Conservation (phyloP, 2,113 vertebrate genomes). For the Campylorhamphus procurvoides region DNA sequence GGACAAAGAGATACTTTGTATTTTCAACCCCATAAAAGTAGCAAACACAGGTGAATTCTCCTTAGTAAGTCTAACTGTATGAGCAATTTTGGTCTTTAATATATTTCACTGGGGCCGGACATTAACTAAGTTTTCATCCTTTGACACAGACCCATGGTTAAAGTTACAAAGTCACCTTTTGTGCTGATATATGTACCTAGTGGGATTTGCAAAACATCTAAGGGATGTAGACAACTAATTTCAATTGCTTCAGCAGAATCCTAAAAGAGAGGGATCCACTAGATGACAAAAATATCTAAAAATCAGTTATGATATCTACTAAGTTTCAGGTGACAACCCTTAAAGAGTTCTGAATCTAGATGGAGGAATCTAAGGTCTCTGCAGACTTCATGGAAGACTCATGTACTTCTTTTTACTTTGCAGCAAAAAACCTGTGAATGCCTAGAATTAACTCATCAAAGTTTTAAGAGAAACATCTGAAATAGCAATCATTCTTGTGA, state of each 20-base stretch:
- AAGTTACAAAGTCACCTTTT: neutral
- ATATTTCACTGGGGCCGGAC: neutral
- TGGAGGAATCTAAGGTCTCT: neutral
- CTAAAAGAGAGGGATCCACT: neutral
- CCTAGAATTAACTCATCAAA: neutral
- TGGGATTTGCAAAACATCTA: neutral
- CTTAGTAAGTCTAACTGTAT: neutral
- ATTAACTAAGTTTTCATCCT: neutral
- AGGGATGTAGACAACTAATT: neutral
- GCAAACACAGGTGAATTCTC: neutral
- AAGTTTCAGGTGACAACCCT: neutral
- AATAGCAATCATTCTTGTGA: neutral
- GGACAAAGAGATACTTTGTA: neutral
- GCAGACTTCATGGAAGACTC: neutral
- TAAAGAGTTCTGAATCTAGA: neutral
- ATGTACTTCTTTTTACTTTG: neutral
- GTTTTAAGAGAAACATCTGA: neutral
- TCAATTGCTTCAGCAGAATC: neutral
- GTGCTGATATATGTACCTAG: neutral
- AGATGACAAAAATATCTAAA: neutral
- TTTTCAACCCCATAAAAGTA: neutral
- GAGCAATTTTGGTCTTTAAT: neutral
- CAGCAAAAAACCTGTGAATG: neutral
- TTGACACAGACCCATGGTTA: neutral
- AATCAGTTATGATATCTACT: neutral